Base-by-base conservation (phyloP, 2,113 vertebrate species). In the Sinocyclocheilus rhinocerous region DNA sequence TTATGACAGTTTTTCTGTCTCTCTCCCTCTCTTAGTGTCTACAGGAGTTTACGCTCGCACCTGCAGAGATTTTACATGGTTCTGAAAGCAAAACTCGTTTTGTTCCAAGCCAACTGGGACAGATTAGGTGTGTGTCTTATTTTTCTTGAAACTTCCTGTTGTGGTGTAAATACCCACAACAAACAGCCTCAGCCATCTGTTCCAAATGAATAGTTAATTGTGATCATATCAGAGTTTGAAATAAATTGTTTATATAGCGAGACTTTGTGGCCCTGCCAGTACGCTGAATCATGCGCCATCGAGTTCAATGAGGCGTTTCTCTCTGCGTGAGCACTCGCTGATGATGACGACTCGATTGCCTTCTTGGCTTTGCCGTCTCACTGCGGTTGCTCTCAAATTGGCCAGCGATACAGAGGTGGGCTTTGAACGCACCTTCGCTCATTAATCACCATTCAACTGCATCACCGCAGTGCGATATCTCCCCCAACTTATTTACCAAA, bases 151-250 rank as follows among this genome's bases (percentile, higher is more conserved):
- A 52, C 50, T 84, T 90, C 86, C 75, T 87, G 84, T 86, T 87
- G 87, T 84, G 86, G 89, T 87, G 86, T 84, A 86, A 90, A 89
- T 69, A 78, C 86, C 82, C 89, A 86, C 81, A 84, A 83, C 86
- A 89, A 87, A 88, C 84, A 85, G 76, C 73, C 79, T 83, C 70
- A 82, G 82, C 87, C 90, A 89, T 91, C 90, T 91, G 90, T 85
- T 90, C 76, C 22, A 65, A 87, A 91, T 90, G 88, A 91, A 91
- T 90, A 87, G 82, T 90, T 90, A 89, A 90, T 86, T 83, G 84
- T 90, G 76, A 88, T 57, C 83, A 89, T 90, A 90, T 89, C 87
- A 85, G 86, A 90, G 86, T 83, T 81, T 67, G 86, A 85, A 85
- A 90, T 90, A 81, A 91, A 90, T 88, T 85, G 78, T 90, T 89